Evolutionary conservation across 2,888 invertebrate species (phyloP).

Genomic region (Tetragnatha montana): DNA sequence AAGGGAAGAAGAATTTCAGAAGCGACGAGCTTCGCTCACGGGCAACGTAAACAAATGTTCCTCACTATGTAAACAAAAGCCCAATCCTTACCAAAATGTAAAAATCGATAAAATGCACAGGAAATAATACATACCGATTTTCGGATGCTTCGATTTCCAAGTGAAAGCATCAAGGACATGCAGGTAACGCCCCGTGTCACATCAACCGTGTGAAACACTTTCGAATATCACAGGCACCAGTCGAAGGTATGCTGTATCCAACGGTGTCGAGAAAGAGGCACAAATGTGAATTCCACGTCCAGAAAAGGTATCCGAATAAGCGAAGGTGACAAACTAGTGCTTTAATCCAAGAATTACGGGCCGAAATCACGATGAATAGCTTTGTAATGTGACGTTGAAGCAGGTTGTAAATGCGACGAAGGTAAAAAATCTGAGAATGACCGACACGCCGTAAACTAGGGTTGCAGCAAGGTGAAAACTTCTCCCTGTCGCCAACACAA

Average conservation of each 20-base stretch:
- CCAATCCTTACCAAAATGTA: background rate
- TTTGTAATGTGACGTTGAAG: slow-evolving; percentile 19
- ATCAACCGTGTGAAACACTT: slow-evolving; percentile 10
- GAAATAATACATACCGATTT: background rate
- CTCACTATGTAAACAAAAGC: background rate
- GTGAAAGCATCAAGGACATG: slow-evolving; percentile 31
- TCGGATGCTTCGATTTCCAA: background rate
- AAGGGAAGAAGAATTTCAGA: background rate
- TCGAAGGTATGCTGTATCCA: slow-evolving; percentile 35
- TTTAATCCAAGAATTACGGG: background rate
- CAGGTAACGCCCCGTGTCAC: slow-evolving; percentile 48
- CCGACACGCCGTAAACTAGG: slow-evolving; percentile 58
- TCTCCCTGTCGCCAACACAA: slow-evolving; percentile 29
- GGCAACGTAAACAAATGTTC: background rate
- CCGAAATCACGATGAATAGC: slow-evolving; percentile 4
- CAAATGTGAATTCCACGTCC: background rate
- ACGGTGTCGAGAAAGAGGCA: background rate
- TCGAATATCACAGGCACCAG: slow-evolving; percentile 24
- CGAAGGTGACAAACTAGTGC: background rate
- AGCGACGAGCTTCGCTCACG: background rate
- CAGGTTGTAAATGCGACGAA: slow-evolving; percentile 41
- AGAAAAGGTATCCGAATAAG: background rate
- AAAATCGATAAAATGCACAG: background rate
- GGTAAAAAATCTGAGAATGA: slow-evolving; percentile 41
- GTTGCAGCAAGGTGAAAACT: slow-evolving; percentile 43